phyloP scores from a whole-genome alignment of 2,797 vertebrate genomes.

The Spatula clypeata region DNA sequence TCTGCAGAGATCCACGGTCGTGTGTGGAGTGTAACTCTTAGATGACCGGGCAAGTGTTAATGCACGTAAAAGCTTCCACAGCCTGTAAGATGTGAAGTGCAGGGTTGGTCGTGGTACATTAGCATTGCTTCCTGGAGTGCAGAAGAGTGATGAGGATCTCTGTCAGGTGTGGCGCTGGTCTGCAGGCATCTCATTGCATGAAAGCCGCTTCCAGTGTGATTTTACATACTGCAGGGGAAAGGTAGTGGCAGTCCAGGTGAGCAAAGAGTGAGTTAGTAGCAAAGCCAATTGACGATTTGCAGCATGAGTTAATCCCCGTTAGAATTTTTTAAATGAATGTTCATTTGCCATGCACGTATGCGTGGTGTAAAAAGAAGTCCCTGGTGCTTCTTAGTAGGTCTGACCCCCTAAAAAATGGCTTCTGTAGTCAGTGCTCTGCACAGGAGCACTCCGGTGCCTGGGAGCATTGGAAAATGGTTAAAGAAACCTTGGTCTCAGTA shows the following conservation, averaged over 20 bases:
- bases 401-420: neutral
- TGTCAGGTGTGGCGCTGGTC: neutral
- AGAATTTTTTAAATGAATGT: neutral
- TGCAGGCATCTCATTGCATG: neutral
- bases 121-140: neutral
- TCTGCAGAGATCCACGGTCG: neutral
- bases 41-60: accelerated
- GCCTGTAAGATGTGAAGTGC: accelerated
- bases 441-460: neutral
- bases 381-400: neutral
- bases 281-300: neutral
- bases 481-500: neutral
- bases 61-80: neutral
- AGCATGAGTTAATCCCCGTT: neutral
- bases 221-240: neutral
- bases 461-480: neutral
- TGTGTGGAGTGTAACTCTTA: neutral
- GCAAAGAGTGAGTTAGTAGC: neutral
- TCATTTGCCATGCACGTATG: accelerated
- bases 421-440: neutral
- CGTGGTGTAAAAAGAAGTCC: neutral
- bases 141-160: neutral
- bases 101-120: accelerated
- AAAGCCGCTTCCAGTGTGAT: neutral
- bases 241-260: neutral